Conservation (phyloP, 1,140 invertebrate species). For the Macrostomum lignano region DNA sequence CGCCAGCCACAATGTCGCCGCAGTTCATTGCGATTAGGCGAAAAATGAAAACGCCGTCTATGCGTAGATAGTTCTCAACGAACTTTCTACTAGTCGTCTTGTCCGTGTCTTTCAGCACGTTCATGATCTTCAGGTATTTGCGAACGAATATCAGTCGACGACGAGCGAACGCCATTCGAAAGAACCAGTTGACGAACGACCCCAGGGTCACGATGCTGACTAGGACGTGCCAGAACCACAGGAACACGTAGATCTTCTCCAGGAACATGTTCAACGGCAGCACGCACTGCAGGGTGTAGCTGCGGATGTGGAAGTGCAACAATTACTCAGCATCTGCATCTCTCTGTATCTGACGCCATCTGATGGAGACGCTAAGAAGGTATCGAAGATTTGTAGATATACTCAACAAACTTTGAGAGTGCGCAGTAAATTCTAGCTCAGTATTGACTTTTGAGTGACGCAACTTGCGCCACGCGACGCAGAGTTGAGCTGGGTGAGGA, state of each 20-base stretch:
- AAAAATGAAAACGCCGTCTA: slow-evolving; percentile 10
- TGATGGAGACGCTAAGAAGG: too few relatives aligned
- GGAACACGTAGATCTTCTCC: slow-evolving; percentile 32
- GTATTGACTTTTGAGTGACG: too few relatives aligned
- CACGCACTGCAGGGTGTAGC: slow-evolving; percentile 31
- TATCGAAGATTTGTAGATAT: too few relatives aligned
- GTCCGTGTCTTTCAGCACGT: slow-evolving; percentile 4
- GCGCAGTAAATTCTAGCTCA: too few relatives aligned
- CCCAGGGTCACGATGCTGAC: slow-evolving; percentile 5
- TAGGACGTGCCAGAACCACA: slow-evolving; percentile 32
- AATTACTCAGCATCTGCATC: too few relatives aligned
- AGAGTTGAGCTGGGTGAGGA: too few relatives aligned
- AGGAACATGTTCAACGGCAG: slow-evolving; percentile 33
- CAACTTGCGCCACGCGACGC: too few relatives aligned
- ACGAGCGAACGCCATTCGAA: slow-evolving; percentile 3
- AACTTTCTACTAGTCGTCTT: slow-evolving; percentile 6
- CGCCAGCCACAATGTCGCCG: slow-evolving; percentile 8
- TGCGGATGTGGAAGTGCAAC: too few relatives aligned
- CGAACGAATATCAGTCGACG: slow-evolving; percentile 3
- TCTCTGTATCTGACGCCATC: too few relatives aligned
- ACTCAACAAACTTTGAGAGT: too few relatives aligned
- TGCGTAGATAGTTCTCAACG: slow-evolving; percentile 8
- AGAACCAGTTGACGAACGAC: slow-evolving; percentile 3
- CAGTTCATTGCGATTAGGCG: slow-evolving; percentile 9
- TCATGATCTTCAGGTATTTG: slow-evolving; percentile 5